Evolutionary conservation across 1,140 invertebrate genomes (phyloP), one percentile per base, ranked within the genome.

Genomic region (Saxidomus purpurata): DNA sequence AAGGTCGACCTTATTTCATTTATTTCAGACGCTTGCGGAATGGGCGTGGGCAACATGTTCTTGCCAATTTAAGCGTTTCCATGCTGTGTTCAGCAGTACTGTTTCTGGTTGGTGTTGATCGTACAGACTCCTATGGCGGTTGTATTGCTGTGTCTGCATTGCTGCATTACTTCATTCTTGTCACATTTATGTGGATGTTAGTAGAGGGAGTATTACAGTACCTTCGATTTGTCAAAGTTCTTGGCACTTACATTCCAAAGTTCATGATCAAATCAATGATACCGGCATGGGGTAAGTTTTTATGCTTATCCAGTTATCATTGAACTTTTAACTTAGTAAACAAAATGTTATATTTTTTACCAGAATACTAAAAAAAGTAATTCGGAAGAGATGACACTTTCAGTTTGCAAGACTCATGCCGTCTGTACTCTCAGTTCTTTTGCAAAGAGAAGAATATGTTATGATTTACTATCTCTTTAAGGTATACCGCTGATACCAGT

Each of bases 101-200:
- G 15, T 95, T 95, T 61, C 82, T 95, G 87, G 93, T 89, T 0
- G 94, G 94, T 36, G 89, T 95, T 9, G 89, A 93, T 6, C 90
- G 89, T 40, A 94, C 93, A 25, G 80, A 91, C n/a, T 87, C 61
- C 47, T 77, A 90, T 34, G 87, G 15, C 17, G 93, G 92, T 0
- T 96, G 96, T 89, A 89, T 95, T 4, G 89, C 86, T 11, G 93
- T 96, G 25, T 95, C 96, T 4, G 94, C 93, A 1, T 81, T 96
- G 22, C 91, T 96, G 19, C 96, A 96, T 86, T 96, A 96, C 90
- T 95, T 96, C 85, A 93, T 96, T 52, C 91, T 96, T n/a, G 95
- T 94, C 0, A 94, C 96, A 11, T 96, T 96, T 86, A 93, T 95
- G 81, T 96, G 96, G 96, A 96, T 96, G 96, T 89, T 96, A 36